These are phyloP conservation scores for Lobophora halterata DNA, from an alignment of 2,888 invertebrate species.

Conservation along the genomic window DNA sequence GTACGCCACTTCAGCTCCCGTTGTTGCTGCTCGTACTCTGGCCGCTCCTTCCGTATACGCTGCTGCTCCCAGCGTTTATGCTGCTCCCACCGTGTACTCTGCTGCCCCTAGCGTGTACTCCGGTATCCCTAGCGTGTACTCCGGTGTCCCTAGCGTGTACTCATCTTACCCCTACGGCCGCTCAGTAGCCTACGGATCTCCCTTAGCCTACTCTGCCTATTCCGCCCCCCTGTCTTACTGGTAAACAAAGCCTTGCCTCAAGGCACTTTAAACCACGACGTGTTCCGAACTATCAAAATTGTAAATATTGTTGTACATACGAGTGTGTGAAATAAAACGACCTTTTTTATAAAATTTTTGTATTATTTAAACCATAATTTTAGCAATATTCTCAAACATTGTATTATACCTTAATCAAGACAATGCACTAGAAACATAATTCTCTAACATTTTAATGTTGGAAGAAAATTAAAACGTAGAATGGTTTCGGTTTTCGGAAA, in stretches of 20 bases:
- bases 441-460: too few relatives aligned
- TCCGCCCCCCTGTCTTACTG: slow-evolving; percentile 63
- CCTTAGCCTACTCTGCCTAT: slow-evolving; percentile 52
- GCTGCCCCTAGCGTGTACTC: slow-evolving; percentile 25
- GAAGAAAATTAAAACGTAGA: too few relatives aligned
- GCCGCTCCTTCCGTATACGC: slow-evolving; percentile 23
- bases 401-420: too few relatives aligned
- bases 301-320: slow-evolving; percentile 56
- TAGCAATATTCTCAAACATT: too few relatives aligned
- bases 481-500: too few relatives aligned
- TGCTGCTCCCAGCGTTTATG: slow-evolving; percentile 34
- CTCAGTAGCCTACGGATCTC: slow-evolving; percentile 31
- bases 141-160: slow-evolving; percentile 28
- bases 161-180: too few relatives aligned
- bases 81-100: slow-evolving; percentile 40
- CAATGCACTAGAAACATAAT: too few relatives aligned
- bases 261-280: slow-evolving; percentile 41
- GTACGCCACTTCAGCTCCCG: slow-evolving; percentile 24
- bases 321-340: slow-evolving; percentile 36
- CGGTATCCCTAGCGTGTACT: slow-evolving; percentile 29
- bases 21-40: slow-evolving; percentile 32
- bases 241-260: slow-evolving; percentile 38
- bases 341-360: slow-evolving; percentile 15
- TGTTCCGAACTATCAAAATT: slow-evolving; percentile 46
- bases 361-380: too few relatives aligned